A percentile compares a stretch with the other conserved stretches of the same genome.
These are phyloP conservation scores for Procambarus clarkii DNA, from an alignment of 1,140 invertebrate genomes.

Conservation along the genomic window DNA sequence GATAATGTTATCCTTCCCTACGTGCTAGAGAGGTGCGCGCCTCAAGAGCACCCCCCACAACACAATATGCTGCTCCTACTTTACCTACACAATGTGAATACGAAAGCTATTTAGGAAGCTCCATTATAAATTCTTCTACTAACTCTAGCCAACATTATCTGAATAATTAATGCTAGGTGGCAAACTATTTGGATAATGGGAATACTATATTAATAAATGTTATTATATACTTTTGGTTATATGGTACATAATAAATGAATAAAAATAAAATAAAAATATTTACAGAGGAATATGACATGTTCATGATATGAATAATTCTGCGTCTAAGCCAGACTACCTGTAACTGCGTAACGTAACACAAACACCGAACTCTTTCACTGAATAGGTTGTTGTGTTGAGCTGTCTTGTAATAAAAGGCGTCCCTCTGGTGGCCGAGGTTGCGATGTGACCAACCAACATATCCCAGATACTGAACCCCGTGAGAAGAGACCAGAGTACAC, in stretches of 20 bases:
- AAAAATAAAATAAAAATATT: not conserved
- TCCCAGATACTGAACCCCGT: constrained; percentile 60
- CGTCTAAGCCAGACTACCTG: not conserved
- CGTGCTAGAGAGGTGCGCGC: not conserved
- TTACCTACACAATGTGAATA: not conserved
- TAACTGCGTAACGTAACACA: not conserved
- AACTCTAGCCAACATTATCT: not conserved
- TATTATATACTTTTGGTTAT: too few species aligned
- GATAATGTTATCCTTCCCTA: not conserved
- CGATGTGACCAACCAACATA: constrained; percentile 52
- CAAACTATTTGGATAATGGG: not conserved
- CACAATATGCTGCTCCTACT: too few species aligned
- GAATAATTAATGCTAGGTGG: not conserved
- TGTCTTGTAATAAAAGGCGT: not conserved
- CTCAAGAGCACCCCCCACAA: too few species aligned
- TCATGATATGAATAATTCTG: not conserved
- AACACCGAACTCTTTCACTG: not conserved
- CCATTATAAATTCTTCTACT: not conserved
- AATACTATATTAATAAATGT: not conserved
- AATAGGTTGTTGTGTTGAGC: too few species aligned
- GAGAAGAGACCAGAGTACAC: constrained; percentile 7
- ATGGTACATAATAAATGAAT: not conserved
- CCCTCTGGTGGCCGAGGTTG: constrained; percentile 44
- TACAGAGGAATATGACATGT: not conserved
- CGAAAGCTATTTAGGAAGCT: not conserved